Percentiles rank a stretch among this genome's conserved stretches.
Conservation (phyloP, 1,140 invertebrate genomes). For the Babylonia areolata region DNA sequence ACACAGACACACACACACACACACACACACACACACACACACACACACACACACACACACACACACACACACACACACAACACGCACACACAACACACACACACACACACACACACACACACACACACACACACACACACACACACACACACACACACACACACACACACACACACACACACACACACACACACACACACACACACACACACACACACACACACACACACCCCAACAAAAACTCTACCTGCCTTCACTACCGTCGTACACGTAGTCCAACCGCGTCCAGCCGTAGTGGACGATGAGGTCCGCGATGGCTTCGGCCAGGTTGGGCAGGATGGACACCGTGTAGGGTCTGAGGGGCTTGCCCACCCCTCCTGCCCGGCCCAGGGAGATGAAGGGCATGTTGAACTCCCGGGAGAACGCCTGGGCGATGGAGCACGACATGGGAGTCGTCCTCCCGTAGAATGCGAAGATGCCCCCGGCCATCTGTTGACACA, state of each 20-base stretch:
- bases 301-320: constrained; percentile 49
- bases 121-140: constrained; percentile 17
- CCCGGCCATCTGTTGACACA: constrained; percentile 93
- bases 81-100: too few species aligned
- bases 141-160: constrained; percentile 15
- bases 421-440: constrained; percentile 94
- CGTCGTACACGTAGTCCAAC: constrained; percentile 55
- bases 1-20: too few species aligned
- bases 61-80: too few species aligned
- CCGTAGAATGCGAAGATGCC: constrained; percentile 95
- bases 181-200: constrained; percentile 18
- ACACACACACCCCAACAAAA: too few species aligned
- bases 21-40: too few species aligned
- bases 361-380: constrained; percentile 10
- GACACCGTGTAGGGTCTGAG: constrained; percentile 42
- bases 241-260: too few species aligned
- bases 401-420: constrained; percentile 97
- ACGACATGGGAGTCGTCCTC: constrained; percentile 91
- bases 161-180: constrained; percentile 21
- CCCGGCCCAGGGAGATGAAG: constrained; percentile 78
- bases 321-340: constrained; percentile 46
- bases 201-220: constrained; percentile 28
- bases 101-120: too few species aligned
- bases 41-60: too few species aligned
- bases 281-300: constrained; percentile 44